Conservation (phyloP, 2,113 vertebrate species). For the Pelmatolapia mariae region DNA sequence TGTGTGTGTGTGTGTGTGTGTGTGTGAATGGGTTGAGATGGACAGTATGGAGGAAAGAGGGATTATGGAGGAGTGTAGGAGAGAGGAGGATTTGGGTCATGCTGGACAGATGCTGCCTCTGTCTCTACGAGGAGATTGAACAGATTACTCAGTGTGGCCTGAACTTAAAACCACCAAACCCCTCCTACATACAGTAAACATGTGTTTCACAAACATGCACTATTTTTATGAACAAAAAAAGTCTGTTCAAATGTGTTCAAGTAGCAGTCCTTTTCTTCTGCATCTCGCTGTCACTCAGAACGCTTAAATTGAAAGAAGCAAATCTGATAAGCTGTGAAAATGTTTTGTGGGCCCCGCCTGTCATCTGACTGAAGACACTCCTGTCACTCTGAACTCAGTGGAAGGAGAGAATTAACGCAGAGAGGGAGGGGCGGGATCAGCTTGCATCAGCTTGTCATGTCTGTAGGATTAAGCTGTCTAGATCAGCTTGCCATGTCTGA, state of each 20-base stretch:
- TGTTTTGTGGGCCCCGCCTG: neutral
- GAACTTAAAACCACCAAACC: neutral
- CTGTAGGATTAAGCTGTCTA: conserved; percentile 50
- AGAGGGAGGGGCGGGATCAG: neutral
- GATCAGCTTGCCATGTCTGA: conserved; percentile 47
- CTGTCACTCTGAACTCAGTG: neutral
- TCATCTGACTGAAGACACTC: conserved; percentile 2
- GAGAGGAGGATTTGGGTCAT: conserved; percentile 61
- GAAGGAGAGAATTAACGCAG: conserved; percentile 12
- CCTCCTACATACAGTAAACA: neutral
- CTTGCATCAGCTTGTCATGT: conserved; percentile 30
- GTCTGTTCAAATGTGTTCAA: neutral
- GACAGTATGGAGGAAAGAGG: conserved; percentile 2
- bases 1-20: neutral
- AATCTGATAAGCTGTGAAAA: conserved; percentile 17
- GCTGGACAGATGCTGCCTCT: conserved; percentile 53
- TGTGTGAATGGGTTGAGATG: neutral
- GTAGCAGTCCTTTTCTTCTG: neutral
- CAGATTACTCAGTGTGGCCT: conserved; percentile 37
- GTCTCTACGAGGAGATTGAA: conserved; percentile 54
- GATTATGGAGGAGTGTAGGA: conserved; percentile 27
- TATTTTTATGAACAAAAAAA: neutral
- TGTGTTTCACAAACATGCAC: neutral
- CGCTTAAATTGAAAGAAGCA: neutral
- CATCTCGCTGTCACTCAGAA: neutral